Base-by-base conservation (phyloP, 2,797 vertebrate species). In the Phrynocephalus vlangalii region DNA sequence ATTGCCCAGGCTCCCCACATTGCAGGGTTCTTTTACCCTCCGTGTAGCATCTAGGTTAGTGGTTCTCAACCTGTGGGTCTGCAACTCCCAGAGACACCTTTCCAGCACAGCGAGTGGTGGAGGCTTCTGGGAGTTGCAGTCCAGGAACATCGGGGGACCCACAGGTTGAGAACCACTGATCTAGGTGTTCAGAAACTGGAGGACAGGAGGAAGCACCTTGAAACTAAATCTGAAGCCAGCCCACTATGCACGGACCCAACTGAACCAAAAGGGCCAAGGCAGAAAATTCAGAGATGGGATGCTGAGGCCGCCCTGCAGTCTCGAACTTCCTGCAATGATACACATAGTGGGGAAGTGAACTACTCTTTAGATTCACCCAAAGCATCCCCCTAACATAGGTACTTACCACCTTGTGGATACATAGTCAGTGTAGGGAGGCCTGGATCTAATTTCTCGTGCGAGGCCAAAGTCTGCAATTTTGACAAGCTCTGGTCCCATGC, bases 401-500 rank as follows among this genome's bases (percentile, higher is more conserved):
- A 90, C 75, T 95, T 94, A 98, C 97, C 97, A 97, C 91, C 97
- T 96, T 20, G 97, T 97, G 44, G 97, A 97, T 38, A 97, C 97
- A 2, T 97, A 97, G 89, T 97, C 97, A 0, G 97, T 97, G 83
- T 97, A 97, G 6, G 97, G 97, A 89, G 97, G 97, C 84, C 96
- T 95, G 70, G 97, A 97, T 83, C 97, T 94, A 78, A 97, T 97
- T 96, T 97, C 97, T 92, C 97, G 94, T 75, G 97, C 97, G 91
- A 97, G 91, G 66, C 97, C 97, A 89, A 97, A 97, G 92, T 97
- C 97, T 60, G 97, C 97, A 80, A 97, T 97, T 96, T 97, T 97
- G 92, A 97, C 96, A 83, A 97, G 97, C 85, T 97, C 97, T 80
- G 97, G 97, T 91, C 97, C 97, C 96, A 97, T 97, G 91, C 97